Conservation (phyloP, 2,888 invertebrate genomes). For the Synergus laeviventris region DNA sequence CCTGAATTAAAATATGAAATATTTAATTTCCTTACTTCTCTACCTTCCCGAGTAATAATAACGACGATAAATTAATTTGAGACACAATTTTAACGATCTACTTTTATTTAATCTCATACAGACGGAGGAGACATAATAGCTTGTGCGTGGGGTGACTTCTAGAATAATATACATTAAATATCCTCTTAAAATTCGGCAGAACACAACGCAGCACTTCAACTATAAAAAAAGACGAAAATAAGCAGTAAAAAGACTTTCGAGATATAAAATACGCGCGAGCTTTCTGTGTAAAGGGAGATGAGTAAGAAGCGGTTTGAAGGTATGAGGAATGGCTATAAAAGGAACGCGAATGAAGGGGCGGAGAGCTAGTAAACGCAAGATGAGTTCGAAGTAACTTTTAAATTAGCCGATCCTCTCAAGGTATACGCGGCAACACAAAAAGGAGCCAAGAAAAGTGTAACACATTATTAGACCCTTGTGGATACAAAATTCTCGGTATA, state of each 20-base stretch:
- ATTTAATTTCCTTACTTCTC: no score
- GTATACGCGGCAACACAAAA: conserved; percentile 40
- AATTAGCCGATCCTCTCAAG: conserved; percentile 40
- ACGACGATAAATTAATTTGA: no score
- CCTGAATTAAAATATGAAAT: no score
- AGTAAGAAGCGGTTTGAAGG: not conserved
- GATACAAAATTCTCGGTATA: conserved; percentile 35
- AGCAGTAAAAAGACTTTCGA: conserved; percentile 53
- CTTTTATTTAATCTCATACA: no score
- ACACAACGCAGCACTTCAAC: not conserved
- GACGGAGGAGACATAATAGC: no score
- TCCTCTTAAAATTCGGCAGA: not conserved
- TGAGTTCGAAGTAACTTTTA: conserved; percentile 42
- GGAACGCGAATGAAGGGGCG: not conserved
- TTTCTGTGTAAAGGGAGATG: not conserved
- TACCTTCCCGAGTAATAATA: no score
- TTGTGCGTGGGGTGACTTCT: not conserved
- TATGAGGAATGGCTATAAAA: not conserved
- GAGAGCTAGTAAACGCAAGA: not conserved
- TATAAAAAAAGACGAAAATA: conserved; percentile 48
- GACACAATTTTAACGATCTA: no score
- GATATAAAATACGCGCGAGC: conserved; percentile 31
- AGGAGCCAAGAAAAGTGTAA: conserved; percentile 33
- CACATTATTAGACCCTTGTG: conserved; percentile 5
- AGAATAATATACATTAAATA: not conserved